Conservation (phyloP, 2,797 vertebrate species). For the Heliangelus exortis region DNA sequence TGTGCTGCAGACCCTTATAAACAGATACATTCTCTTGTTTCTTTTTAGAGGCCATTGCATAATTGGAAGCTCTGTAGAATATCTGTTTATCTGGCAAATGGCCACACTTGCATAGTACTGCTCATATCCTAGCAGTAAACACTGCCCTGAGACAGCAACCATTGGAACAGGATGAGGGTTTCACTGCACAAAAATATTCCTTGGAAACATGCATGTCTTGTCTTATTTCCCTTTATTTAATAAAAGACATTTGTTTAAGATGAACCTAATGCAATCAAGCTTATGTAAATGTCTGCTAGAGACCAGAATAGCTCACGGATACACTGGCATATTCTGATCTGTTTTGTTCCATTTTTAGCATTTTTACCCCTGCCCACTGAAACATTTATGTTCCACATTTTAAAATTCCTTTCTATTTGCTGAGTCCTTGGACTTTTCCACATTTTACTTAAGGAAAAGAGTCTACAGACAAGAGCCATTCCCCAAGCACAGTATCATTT, state of each 20-base stretch:
- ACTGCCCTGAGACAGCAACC: constrained; percentile 30
- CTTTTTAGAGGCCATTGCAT: constrained; percentile 64
- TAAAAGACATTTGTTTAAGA: background rate
- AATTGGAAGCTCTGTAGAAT: constrained; percentile 67
- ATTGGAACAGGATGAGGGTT: background rate
- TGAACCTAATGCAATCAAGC: background rate
- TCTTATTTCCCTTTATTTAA: background rate
- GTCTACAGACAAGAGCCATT: background rate
- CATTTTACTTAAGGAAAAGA: background rate
- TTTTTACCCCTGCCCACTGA: background rate
- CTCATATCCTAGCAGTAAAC: constrained; percentile 55
- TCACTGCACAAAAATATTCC: background rate
- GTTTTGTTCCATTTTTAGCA: background rate
- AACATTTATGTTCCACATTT: background rate
- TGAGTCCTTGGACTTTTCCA: background rate
- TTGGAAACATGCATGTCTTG: background rate
- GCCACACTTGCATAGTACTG: constrained; percentile 50
- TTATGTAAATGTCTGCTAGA: background rate
- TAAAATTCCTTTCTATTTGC: background rate
- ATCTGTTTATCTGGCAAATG: constrained; percentile 65
- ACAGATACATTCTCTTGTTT: constrained; percentile 67
- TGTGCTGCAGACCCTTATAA: constrained; percentile 62
- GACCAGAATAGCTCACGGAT: background rate
- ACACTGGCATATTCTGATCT: background rate
- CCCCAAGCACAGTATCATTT: background rate